Percentiles rank a stretch among this genome's conserved stretches.
Evolutionary conservation across 2,888 invertebrate species (phyloP).

Genomic region (Coelopa pilipes): DNA sequence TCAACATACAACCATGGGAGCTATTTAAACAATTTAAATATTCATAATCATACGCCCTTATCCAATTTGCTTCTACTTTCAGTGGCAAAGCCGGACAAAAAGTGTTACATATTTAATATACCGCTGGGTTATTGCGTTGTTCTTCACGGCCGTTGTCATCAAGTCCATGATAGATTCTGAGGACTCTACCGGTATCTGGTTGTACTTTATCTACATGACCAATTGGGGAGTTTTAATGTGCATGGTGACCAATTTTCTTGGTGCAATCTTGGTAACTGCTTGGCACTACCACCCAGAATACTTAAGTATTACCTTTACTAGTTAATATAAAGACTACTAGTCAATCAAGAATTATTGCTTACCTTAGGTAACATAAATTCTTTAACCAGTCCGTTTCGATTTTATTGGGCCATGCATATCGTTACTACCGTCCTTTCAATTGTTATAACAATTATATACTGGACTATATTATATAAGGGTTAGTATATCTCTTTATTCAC

Average conservation of each 20-base stretch:
- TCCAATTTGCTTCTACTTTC: constrained; percentile 35
- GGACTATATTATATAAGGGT: constrained; percentile 69
- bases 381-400: constrained; percentile 64
- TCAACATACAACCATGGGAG: background rate
- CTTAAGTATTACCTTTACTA: constrained; percentile 49
- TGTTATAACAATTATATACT: constrained; percentile 80
- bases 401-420: constrained; percentile 79
- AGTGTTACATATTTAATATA: constrained; percentile 62
- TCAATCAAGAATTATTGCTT: background rate
- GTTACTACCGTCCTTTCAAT: constrained; percentile 75
- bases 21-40: constrained; percentile 10
- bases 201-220: constrained; percentile 66
- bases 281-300: constrained; percentile 65
- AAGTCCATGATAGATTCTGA: constrained; percentile 57
- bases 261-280: constrained; percentile 61
- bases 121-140: constrained; percentile 63
- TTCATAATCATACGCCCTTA: constrained; percentile 14
- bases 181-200: constrained; percentile 53
- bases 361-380: constrained; percentile 59
- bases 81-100: constrained; percentile 66
- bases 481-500: constrained; percentile 26
- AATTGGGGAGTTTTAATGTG: constrained; percentile 66
- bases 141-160: constrained; percentile 61
- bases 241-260: constrained; percentile 61
- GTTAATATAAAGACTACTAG: background rate